Percentiles rank a stretch among this genome's conserved stretches.
These are phyloP conservation scores for Corythucha ciliata DNA, from an alignment of 2,888 invertebrate genomes.

Conservation along the genomic window DNA sequence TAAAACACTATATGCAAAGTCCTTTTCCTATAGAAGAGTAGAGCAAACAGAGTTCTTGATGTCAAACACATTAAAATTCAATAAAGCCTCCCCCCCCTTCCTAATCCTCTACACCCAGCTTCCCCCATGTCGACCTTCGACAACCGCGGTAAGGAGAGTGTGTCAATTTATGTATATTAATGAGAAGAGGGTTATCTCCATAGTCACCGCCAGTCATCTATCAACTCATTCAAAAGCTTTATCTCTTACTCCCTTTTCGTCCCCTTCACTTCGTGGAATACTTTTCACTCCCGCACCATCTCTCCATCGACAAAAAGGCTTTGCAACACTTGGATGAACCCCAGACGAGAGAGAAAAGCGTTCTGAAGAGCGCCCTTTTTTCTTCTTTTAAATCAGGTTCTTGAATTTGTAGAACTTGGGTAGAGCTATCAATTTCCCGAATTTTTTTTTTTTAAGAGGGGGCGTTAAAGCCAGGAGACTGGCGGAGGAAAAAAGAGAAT, in stretches of 20 bases:
- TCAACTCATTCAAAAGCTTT: slow-evolving; percentile 16
- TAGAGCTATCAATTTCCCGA: too few relatives aligned
- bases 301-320: too few relatives aligned
- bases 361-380: too few relatives aligned
- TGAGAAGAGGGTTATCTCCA: slow-evolving; percentile 18
- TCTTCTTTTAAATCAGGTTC: too few relatives aligned
- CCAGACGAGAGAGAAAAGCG: too few relatives aligned
- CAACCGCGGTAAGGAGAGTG: slow-evolving; percentile 10
- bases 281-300: not conserved
- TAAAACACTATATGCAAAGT: slow-evolving; percentile 2
- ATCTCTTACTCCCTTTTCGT: slow-evolving; percentile 3
- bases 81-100: slow-evolving; percentile 19
- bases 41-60: not conserved
- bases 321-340: too few relatives aligned
- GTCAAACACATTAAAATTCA: slow-evolving; percentile 24
- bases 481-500: too few relatives aligned
- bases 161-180: slow-evolving; percentile 26
- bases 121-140: too few relatives aligned
- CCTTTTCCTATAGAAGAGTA: not conserved
- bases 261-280: not conserved
- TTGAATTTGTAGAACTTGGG: too few relatives aligned
- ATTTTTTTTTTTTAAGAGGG: too few relatives aligned
- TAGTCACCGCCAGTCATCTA: slow-evolving; percentile 10
- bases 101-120: too few relatives aligned
- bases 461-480: too few relatives aligned